Base-by-base conservation (phyloP, 2,113 vertebrate genomes). In the Scatophagus argus region DNA sequence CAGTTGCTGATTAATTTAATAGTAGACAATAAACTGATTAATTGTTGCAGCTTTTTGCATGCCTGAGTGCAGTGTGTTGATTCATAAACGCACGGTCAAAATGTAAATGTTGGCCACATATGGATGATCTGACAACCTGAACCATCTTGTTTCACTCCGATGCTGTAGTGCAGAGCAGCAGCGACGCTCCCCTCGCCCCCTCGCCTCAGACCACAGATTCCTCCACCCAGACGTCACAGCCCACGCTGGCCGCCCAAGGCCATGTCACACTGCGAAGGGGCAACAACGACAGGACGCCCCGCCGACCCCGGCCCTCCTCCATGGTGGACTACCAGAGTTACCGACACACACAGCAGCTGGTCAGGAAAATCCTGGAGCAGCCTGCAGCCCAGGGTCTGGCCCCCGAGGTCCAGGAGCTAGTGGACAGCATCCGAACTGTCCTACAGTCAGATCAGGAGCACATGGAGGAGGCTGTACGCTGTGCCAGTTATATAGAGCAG, bases 361-460 rank as follows among this genome's bases (percentile, higher is more conserved):
- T 96, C 88, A 88, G 88, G 0, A 92, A 89, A 60, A 95, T 96
- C 83, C 89, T 96, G 52, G 93, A 96, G 83, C 95, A 96, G 74
- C 93, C 95, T 0, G 93, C 94, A 4, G 36, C 81, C 1, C 92
- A 94, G 88, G 94, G 84, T 5, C 90, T 96, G 92, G 89, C 91
- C 11, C 94, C 95, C 0, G 96, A 96, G 80, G 87, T 97, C 59
- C 91, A 91, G 0, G 91, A 96, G 70, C 88, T 96, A 27, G 93
- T 97, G 55, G 95, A 97, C 83, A 95, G 92, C 74, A 97, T 94
- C 44, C 95, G 96, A 19, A 93, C 90, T 0, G 91, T 97, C n/a
- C 87, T 98, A 81, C 96, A 94, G 86, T 95, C 96, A 0, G 96
- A 96, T 6, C 94, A 97, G 87, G 94, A 96, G 52, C 93, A 95